Percentiles rank a stretch among this genome's conserved stretches.
These are phyloP conservation scores for Rhabdomys pumilio DNA, from an alignment of 2,797 vertebrate genomes.

Conservation along the genomic window DNA sequence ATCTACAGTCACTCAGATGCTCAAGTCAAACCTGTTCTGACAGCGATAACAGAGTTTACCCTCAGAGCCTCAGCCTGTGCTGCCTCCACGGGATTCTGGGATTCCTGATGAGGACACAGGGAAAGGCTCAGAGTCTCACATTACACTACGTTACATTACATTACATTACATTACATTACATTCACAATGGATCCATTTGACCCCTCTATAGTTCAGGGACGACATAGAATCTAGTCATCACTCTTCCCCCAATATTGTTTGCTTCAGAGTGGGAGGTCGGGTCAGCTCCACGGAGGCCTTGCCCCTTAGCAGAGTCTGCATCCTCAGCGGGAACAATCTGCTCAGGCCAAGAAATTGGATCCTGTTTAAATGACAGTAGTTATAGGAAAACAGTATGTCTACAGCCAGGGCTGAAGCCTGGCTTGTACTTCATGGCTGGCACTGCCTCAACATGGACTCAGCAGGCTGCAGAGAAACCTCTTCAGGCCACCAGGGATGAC, in stretches of 20 bases:
- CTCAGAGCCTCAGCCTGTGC: not conserved
- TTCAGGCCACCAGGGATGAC: not conserved
- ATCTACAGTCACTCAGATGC: not conserved
- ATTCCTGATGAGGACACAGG: not conserved
- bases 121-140: constrained; percentile 15
- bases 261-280: not conserved
- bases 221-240: not conserved
- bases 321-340: constrained; percentile 38
- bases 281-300: not conserved
- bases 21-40: constrained; percentile 17
- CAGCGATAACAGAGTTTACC: not conserved
- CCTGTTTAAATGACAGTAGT: constrained; percentile 64
- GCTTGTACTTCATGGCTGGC: not conserved
- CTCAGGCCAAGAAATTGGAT: constrained; percentile 58
- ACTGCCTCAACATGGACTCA: not conserved
- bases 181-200: not conserved
- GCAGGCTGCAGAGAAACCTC: not conserved
- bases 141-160: not conserved
- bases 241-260: not conserved
- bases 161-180: not conserved
- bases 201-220: not conserved
- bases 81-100: not conserved
- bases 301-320: not conserved
- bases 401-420: constrained; percentile 34
- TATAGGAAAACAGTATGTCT: constrained; percentile 46